phyloP scores from a whole-genome alignment of 2,113 vertebrate genomes.

The Recurvirostra avosetta region DNA sequence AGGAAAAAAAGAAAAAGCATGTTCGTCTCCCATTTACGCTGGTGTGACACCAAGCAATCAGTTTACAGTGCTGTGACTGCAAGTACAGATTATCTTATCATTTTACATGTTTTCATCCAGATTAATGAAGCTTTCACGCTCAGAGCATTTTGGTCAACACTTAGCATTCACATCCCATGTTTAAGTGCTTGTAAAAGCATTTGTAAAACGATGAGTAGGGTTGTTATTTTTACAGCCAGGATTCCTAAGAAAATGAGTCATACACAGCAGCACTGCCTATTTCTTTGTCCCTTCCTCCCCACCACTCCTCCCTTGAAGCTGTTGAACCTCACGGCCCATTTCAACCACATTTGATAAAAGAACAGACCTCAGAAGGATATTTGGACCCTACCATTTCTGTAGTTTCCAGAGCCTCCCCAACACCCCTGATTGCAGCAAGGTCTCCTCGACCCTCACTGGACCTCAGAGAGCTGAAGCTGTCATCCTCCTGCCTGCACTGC shows the following conservation, averaged over 20 bases:
- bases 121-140: constrained; percentile 36
- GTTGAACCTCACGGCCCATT: neutral
- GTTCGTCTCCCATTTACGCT: neutral
- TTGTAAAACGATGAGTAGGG: neutral
- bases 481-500: neutral
- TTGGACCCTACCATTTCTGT: neutral
- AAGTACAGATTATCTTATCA: constrained; percentile 3
- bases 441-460: neutral
- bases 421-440: neutral
- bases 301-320: neutral
- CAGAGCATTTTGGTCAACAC: constrained; percentile 37
- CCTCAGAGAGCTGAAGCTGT: neutral
- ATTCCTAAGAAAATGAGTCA: constrained; percentile 38
- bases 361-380: neutral
- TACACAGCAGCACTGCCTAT: neutral
- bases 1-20: neutral
- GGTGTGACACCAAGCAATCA: neutral
- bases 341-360: neutral
- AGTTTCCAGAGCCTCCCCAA: neutral
- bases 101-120: constrained; percentile 16
- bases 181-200: constrained; percentile 23
- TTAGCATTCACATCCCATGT: neutral
- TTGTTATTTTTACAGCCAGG: constrained; percentile 17
- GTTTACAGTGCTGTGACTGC: neutral
- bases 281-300: neutral